Percentiles rank a stretch among this genome's conserved stretches.
phyloP scores from a whole-genome alignment of 2,888 invertebrate genomes.

The Pterostichus madidus region DNA sequence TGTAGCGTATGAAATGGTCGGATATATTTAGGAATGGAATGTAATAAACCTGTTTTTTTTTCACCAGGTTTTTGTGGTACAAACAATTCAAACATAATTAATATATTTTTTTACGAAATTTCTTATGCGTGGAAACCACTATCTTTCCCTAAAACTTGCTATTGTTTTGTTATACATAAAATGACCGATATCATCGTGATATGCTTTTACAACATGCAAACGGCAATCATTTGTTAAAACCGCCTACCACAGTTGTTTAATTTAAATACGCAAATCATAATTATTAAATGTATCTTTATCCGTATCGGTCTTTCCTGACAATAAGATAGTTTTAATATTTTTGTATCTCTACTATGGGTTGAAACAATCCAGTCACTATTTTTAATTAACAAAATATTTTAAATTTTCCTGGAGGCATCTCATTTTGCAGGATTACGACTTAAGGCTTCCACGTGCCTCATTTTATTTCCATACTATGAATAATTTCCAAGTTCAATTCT shows the following conservation, averaged over 20 bases:
- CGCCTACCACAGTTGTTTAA: constrained; percentile 57
- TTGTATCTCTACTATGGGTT: too few relatives aligned
- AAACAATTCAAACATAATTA: neutral
- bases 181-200: constrained; percentile 71
- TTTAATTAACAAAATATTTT: too few relatives aligned
- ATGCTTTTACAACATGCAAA: constrained; percentile 69
- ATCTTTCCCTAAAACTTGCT: constrained; percentile 67
- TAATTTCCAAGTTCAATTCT: constrained; percentile 67
- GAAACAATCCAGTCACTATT: too few relatives aligned
- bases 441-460: constrained; percentile 73
- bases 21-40: too few relatives aligned
- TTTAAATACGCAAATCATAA: constrained; percentile 68
- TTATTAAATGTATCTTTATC: too few relatives aligned
- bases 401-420: too few relatives aligned
- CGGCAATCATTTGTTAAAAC: constrained; percentile 69
- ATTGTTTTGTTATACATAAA: constrained; percentile 70
- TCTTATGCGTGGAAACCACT: too few relatives aligned
- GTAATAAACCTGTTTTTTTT: too few relatives aligned
- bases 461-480: constrained; percentile 68
- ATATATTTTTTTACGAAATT: too few relatives aligned
- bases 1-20: too few relatives aligned
- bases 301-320: constrained; percentile 45
- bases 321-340: too few relatives aligned
- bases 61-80: neutral
- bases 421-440: too few relatives aligned